Conservation (phyloP, 2,113 vertebrate genomes). For the Platysternon megacephalum region DNA sequence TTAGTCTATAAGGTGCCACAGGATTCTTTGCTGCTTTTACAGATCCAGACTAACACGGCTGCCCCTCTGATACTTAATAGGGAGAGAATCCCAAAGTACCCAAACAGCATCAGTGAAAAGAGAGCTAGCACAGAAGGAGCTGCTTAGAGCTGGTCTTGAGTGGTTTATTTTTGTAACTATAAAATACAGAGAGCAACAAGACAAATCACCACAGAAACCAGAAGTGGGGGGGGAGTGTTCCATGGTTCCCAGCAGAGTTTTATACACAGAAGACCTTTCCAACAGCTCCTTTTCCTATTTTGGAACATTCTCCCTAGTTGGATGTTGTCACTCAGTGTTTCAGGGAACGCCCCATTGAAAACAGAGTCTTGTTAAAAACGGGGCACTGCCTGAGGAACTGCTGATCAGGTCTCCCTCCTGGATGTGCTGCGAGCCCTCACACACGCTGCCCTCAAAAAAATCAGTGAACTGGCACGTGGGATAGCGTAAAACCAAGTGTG, state of each 20-base stretch:
- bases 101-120: background rate
- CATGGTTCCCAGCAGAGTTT: background rate
- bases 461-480: background rate
- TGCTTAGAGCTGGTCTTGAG: background rate
- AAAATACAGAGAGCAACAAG: background rate
- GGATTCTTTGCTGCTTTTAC: no score
- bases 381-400: background rate
- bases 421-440: background rate
- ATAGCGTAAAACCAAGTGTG: background rate
- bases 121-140: background rate
- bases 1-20: no score
- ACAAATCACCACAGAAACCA: background rate
- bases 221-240: background rate
- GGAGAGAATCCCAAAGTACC: background rate
- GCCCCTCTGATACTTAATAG: no score
- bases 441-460: background rate
- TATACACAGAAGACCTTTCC: background rate
- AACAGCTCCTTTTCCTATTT: background rate
- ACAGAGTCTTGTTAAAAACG: background rate
- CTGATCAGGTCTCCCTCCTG: background rate
- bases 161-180: background rate
- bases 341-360: accelerated
- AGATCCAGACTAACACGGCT: no score
- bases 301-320: background rate
- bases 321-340: background rate